Evolutionary conservation across 2,113 vertebrate genomes (phyloP).

Genomic region (Rhinichthys klamathensis): DNA sequence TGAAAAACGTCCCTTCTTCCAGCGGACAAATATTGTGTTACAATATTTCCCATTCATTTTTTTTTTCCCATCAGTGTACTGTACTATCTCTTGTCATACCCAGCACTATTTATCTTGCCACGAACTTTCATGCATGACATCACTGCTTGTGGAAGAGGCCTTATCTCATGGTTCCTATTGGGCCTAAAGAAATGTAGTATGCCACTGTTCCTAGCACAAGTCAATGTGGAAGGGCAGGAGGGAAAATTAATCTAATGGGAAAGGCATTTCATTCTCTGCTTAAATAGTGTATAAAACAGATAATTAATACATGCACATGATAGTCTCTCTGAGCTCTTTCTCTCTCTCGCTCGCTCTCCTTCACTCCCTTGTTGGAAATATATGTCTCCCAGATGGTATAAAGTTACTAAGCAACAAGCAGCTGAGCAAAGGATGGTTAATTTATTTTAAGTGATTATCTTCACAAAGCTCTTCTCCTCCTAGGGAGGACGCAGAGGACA

Average conservation of each 20-base stretch:
- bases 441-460: slow-evolving; percentile 44
- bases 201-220: background rate
- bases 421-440: slow-evolving; percentile 37
- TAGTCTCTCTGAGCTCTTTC: slow-evolving; percentile 34
- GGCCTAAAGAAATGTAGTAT: background rate
- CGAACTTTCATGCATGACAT: background rate
- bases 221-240: slow-evolving; percentile 2
- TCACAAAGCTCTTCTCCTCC: slow-evolving; percentile 33
- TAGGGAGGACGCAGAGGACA: background rate
- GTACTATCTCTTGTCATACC: background rate
- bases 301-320: slow-evolving; percentile 50
- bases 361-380: slow-evolving; percentile 26
- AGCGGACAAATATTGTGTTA: too few species aligned
- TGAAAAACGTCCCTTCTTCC: too few species aligned
- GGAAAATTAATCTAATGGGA: slow-evolving; percentile 25
- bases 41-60: too few species aligned
- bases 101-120: background rate
- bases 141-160: background rate
- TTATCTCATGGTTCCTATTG: background rate
- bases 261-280: slow-evolving; percentile 35
- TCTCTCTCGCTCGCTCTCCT: background rate
- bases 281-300: slow-evolving; percentile 45
- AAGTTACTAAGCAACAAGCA: slow-evolving; percentile 59
- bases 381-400: slow-evolving; percentile 47
- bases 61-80: background rate